Conservation (phyloP, 2,888 invertebrate genomes). For the Lapara coniferarum region DNA sequence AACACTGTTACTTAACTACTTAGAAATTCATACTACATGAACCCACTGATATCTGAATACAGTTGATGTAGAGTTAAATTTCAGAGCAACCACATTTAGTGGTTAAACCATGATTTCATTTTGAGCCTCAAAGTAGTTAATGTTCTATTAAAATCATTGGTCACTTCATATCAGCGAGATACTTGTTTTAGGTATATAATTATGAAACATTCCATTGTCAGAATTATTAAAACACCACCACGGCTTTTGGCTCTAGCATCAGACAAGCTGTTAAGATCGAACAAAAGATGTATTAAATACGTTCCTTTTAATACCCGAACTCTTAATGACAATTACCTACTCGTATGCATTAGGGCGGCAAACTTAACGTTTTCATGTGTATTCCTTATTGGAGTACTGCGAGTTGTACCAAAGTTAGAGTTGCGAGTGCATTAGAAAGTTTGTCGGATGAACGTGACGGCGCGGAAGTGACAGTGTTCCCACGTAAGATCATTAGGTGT, state of each 20-base stretch:
- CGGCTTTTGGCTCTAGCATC: background rate
- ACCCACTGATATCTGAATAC: too few species aligned
- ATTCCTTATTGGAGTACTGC: background rate
- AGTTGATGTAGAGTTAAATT: too few species aligned
- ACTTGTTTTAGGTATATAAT: too few species aligned
- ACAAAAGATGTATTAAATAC: conserved; percentile 7
- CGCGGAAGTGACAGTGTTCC: conserved; percentile 43
- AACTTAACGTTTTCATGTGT: background rate
- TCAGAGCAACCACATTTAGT: too few species aligned
- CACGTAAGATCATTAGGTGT: conserved; percentile 72
- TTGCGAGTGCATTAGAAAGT: conserved; percentile 17
- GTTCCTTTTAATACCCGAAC: background rate
- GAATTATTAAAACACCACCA: too few species aligned
- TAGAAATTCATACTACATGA: too few species aligned
- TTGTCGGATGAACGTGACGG: conserved; percentile 48
- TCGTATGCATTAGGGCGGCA: conserved; percentile 1
- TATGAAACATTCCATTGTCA: too few species aligned
- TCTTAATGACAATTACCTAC: conserved; percentile 1
- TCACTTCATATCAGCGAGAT: too few species aligned
- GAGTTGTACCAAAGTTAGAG: conserved; percentile 8
- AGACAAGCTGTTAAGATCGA: background rate
- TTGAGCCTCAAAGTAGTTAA: too few species aligned
- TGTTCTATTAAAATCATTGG: too few species aligned
- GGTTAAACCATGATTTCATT: too few species aligned
- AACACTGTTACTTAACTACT: too few species aligned